phyloP scores from a whole-genome alignment of 2,888 invertebrate genomes.

The Epinotia nisella region DNA sequence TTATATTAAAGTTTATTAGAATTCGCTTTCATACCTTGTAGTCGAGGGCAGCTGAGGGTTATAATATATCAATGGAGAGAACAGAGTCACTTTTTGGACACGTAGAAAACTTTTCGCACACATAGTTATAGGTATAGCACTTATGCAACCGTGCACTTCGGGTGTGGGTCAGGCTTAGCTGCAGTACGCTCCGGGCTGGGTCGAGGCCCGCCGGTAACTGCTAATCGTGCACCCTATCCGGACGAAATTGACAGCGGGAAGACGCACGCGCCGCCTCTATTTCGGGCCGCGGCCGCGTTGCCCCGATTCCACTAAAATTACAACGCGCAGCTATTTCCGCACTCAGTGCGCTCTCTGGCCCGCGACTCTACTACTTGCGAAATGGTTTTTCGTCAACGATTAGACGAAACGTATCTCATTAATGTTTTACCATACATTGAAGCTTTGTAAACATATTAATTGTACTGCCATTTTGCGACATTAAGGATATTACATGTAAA shows the following conservation, averaged over 20 bases:
- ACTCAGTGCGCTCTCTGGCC: slow-evolving; percentile 71
- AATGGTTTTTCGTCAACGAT: slow-evolving; percentile 51
- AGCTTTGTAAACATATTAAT: neutral
- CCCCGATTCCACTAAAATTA: slow-evolving; percentile 85
- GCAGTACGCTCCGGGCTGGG: slow-evolving; percentile 55
- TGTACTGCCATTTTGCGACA: neutral
- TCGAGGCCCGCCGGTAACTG: slow-evolving; percentile 57
- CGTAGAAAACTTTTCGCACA: slow-evolving; percentile 49
- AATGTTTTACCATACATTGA: neutral
- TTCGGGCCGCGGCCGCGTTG: slow-evolving; percentile 82
- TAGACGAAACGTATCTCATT: slow-evolving; percentile 12
- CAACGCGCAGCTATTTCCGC: slow-evolving; percentile 83
- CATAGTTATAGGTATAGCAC: slow-evolving; percentile 52
- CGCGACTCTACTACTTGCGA: slow-evolving; percentile 69
- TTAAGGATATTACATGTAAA: neutral
- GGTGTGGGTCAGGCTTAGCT: slow-evolving; percentile 30
- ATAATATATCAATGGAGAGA: slow-evolving; percentile 48
- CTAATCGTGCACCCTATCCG: slow-evolving; percentile 80
- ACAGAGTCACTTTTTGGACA: slow-evolving; percentile 51
- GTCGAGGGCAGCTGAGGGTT: slow-evolving; percentile 1
- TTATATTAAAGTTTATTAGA: neutral
- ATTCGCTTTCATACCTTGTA: slow-evolving; percentile 16
- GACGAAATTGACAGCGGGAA: slow-evolving; percentile 80
- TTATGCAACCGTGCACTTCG: slow-evolving; percentile 65
- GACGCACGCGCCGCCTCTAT: slow-evolving; percentile 79